Evolutionary conservation across 2,888 invertebrate genomes (phyloP).

Genomic region (Notodonta ziczac): DNA sequence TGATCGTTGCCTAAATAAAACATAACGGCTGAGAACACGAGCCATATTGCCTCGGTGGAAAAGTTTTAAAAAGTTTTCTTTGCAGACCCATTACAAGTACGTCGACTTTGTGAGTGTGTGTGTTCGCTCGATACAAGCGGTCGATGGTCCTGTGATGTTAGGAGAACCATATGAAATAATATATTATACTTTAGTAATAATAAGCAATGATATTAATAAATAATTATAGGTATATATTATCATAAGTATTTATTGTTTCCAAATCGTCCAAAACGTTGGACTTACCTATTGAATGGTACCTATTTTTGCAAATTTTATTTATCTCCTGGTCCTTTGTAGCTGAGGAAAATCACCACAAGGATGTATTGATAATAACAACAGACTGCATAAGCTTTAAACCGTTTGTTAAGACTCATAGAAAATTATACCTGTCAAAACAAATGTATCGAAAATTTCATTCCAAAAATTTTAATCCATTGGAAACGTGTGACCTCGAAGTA

Average conservation of each 20-base stretch:
- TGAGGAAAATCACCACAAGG: not conserved
- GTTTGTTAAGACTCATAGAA: too few relatives aligned
- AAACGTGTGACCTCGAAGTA: conserved; percentile 70
- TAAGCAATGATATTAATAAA: too few relatives aligned
- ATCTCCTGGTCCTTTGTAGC: too few relatives aligned
- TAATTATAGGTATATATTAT: too few relatives aligned
- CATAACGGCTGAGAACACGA: conserved; percentile 83
- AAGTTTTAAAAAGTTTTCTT: conserved; percentile 86
- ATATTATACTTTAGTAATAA: too few relatives aligned
- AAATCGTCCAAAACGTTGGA: too few relatives aligned
- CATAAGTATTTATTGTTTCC: too few relatives aligned
- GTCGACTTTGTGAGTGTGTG: conserved; percentile 70
- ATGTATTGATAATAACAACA: too few relatives aligned
- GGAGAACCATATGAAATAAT: conserved; percentile 25
- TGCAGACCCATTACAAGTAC: conserved; percentile 84
- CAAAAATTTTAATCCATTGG: conserved; percentile 46
- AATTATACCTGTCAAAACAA: not conserved
- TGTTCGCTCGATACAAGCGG: conserved; percentile 69
- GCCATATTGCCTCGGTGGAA: conserved; percentile 85
- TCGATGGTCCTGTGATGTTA: conserved; percentile 65
- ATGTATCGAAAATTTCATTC: conserved; percentile 21
- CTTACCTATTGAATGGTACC: too few relatives aligned
- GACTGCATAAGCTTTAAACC: too few relatives aligned
- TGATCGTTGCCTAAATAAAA: conserved; percentile 81
- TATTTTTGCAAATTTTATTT: too few relatives aligned